Evolutionary conservation across 2,888 invertebrate genomes (phyloP).

Genomic region (Hymenopus coronatus): DNA sequence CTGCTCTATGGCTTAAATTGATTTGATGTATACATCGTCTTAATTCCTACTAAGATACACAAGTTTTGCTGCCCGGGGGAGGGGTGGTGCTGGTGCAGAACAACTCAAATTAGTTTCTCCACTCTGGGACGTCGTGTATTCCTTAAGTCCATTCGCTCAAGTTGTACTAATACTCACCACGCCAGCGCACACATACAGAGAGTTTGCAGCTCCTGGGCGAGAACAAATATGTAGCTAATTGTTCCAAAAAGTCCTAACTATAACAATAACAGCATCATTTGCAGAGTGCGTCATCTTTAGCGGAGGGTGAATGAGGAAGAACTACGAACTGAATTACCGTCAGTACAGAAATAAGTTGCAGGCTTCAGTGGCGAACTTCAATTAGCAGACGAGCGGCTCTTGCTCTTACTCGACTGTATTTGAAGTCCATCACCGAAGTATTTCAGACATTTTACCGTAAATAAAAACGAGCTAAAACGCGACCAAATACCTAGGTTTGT

Average conservation of each 20-base stretch:
- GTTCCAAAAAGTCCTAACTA: background rate
- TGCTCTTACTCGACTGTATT: background rate
- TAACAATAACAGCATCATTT: constrained; percentile 15
- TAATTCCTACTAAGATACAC: constrained; percentile 32
- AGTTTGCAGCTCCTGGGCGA: background rate
- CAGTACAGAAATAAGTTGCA: no score
- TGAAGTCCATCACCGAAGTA: no score
- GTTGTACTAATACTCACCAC: constrained; percentile 16
- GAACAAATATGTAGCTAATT: constrained; percentile 6
- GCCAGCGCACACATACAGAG: background rate
- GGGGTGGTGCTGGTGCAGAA: background rate
- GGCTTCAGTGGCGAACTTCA: background rate
- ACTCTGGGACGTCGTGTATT: background rate
- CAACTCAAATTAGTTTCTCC: constrained; percentile 28
- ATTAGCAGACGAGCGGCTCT: background rate
- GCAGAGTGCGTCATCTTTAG: background rate
- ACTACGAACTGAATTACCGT: background rate
- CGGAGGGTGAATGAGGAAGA: background rate
- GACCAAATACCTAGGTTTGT: no score
- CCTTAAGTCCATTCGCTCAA: constrained; percentile 19
- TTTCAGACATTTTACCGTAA: no score
- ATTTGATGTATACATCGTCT: constrained; percentile 30
- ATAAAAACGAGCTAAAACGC: no score
- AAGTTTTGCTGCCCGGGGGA: constrained; percentile 18
- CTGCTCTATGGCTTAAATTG: constrained; percentile 28